Percentiles rank a stretch among this genome's conserved stretches.
These are phyloP conservation scores for Odontesthes bonariensis DNA, from an alignment of 2,113 vertebrate genomes.

Conservation along the genomic window DNA sequence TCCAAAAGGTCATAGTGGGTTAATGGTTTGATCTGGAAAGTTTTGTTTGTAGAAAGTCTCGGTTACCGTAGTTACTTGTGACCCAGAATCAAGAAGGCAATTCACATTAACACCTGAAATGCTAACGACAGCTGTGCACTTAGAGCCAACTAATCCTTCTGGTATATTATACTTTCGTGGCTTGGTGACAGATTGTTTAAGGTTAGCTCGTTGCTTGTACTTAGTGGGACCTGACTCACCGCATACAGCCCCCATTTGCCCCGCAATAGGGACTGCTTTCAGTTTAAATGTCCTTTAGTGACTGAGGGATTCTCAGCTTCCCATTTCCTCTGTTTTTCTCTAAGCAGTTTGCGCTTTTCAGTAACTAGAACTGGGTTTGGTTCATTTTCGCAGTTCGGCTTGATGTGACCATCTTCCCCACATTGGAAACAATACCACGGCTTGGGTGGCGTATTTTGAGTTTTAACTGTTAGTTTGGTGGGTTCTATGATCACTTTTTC, in stretches of 20 bases:
- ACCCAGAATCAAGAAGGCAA: neutral
- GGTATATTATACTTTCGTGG: neutral
- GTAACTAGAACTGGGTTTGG: neutral
- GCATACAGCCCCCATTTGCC: neutral
- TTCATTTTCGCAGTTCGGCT: neutral
- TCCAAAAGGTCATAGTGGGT: neutral
- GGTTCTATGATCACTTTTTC: neutral
- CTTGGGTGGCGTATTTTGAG: neutral
- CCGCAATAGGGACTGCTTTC: neutral
- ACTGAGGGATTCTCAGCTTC: neutral
- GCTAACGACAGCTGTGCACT: constrained; percentile 1
- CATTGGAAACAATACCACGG: neutral
- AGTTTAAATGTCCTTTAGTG: neutral
- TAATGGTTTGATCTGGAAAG: neutral
- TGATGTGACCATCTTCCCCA: constrained; percentile 6
- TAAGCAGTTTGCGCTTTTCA: neutral
- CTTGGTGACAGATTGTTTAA: neutral
- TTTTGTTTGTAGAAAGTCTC: neutral
- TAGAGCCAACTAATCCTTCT: neutral
- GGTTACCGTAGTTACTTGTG: neutral
- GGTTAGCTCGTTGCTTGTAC: neutral
- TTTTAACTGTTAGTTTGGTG: neutral
- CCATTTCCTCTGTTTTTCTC: neutral
- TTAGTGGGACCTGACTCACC: neutral
- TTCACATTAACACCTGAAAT: neutral